Evolutionary conservation across 2,888 invertebrate species (phyloP), one percentile per base, ranked within the genome.

Genomic region (Pandemis corylana): DNA sequence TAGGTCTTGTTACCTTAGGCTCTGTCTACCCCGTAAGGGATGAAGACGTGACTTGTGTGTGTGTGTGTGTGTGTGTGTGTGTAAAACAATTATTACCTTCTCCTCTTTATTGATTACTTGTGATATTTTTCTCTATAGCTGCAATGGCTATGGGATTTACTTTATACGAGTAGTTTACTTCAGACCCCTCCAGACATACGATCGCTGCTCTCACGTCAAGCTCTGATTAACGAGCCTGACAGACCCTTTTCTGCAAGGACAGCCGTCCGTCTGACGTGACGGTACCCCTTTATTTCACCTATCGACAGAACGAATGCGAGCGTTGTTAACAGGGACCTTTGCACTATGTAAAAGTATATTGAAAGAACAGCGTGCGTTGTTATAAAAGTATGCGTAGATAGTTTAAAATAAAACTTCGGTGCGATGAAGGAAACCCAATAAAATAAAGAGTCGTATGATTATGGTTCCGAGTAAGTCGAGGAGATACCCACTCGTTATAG

Each of bases 221-320:
- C 66, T 41, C 75, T 71, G 75, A 75, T 71, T 75, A 75, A 75
- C 75, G 75, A 71, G 46, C 49, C 66, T 28, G 67, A 56, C 75
- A 51, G 67, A 75, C 75, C 75, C 70, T 75, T 75, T 66, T 71
- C 75, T 70, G 46, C 56, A 53, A 53, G 67, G 71, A 75, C 75
- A 71, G 74, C 62, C 69, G 69, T 65, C 64, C 59, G 42, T n/a
- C 59, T 69, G 73, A 59, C 61, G 59, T 68, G 49, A 56, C 66
- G 13, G 41, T 69, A 69, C 42, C 69, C 73, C 64, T 73, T 73
- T 65, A 69, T 28, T 44, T 51, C 65, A 73, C 28, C 15, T 65
- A 49, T 69, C 73, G 69, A 56, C 68, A 15, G 59, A n/a, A 44
- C 61, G 62, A 68, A 64, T 65, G 59, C 59, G 63, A 69, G 59